Conservation (phyloP, 2,888 invertebrate species). For the Ashinkailepas kermadecensis region DNA sequence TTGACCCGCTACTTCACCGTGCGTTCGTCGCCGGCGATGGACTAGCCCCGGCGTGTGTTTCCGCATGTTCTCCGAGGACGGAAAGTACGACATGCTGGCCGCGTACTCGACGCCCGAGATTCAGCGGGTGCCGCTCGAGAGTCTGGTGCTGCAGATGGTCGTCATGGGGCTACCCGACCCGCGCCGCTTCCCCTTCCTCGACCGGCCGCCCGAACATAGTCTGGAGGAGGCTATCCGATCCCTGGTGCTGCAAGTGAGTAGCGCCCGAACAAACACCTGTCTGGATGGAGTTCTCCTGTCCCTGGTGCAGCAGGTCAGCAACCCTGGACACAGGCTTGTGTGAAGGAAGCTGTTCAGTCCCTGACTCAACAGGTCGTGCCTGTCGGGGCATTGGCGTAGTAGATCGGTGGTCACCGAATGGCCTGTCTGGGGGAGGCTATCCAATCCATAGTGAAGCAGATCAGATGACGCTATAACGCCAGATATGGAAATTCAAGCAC, state of each 20-base stretch:
- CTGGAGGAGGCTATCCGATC: slow-evolving; percentile 79
- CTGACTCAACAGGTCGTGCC: slow-evolving; percentile 47
- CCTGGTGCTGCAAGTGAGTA: slow-evolving; percentile 66
- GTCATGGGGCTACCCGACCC: slow-evolving; percentile 87
- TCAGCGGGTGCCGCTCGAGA: slow-evolving; percentile 86
- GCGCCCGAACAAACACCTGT: too few species aligned
- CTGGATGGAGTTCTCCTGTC: neutral
- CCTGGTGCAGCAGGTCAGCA: neutral
- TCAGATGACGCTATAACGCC: too few species aligned
- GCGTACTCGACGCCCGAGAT: slow-evolving; percentile 87
- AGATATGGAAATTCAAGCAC: too few species aligned
- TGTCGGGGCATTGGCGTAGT: slow-evolving; percentile 87
- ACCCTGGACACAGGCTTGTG: slow-evolving; percentile 55
- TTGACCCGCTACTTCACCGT: too few species aligned
- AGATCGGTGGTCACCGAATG: too few species aligned
- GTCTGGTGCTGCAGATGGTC: slow-evolving; percentile 83
- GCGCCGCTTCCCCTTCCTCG: slow-evolving; percentile 87
- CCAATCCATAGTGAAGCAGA: too few species aligned
- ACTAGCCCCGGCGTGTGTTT: slow-evolving; percentile 89
- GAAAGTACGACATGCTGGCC: slow-evolving; percentile 69
- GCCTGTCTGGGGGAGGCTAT: slow-evolving; percentile 44
- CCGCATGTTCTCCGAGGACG: slow-evolving; percentile 71
- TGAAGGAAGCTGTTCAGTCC: neutral
- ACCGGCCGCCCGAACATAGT: slow-evolving; percentile 74
- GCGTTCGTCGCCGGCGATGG: slow-evolving; percentile 37